Conservation (phyloP, 2,888 invertebrate genomes). For the Podotricha telesiphe region DNA sequence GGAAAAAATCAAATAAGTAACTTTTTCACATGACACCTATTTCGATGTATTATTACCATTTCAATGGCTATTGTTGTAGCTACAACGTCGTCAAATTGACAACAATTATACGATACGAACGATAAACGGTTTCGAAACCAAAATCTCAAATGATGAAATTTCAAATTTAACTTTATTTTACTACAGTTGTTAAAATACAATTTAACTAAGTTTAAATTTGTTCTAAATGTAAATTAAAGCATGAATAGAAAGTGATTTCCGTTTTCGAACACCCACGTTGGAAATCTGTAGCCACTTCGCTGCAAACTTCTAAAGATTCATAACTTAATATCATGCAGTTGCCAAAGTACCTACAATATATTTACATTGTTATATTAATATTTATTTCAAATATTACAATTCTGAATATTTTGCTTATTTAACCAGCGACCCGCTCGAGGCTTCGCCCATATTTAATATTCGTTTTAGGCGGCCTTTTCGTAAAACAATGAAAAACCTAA, state of each 20-base stretch:
- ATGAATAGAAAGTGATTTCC: conserved; percentile 24
- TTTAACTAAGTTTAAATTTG: conserved; percentile 6
- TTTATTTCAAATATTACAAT: too few relatives aligned
- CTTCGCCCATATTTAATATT: too few relatives aligned
- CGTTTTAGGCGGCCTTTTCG: too few relatives aligned
- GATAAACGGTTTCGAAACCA: neutral
- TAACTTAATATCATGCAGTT: conserved; percentile 23
- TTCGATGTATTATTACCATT: too few relatives aligned
- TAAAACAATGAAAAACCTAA: too few relatives aligned
- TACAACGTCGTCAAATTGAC: neutral
- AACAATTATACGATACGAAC: neutral
- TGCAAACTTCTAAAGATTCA: conserved; percentile 23
- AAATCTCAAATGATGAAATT: neutral
- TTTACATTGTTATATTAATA: neutral
- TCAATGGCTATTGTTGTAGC: too few relatives aligned
- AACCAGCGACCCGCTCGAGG: too few relatives aligned
- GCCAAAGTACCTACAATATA: neutral
- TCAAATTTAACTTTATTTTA: neutral
- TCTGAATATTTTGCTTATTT: too few relatives aligned
- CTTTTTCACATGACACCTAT: too few relatives aligned
- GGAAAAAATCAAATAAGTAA: too few relatives aligned
- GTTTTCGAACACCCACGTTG: conserved; percentile 17
- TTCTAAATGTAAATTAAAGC: conserved; percentile 13
- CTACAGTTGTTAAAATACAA: neutral
- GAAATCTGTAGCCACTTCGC: conserved; percentile 10